Evolutionary conservation across 2,797 vertebrate species (phyloP).

Genomic region (Sternarchorhynchus goeldii): DNA sequence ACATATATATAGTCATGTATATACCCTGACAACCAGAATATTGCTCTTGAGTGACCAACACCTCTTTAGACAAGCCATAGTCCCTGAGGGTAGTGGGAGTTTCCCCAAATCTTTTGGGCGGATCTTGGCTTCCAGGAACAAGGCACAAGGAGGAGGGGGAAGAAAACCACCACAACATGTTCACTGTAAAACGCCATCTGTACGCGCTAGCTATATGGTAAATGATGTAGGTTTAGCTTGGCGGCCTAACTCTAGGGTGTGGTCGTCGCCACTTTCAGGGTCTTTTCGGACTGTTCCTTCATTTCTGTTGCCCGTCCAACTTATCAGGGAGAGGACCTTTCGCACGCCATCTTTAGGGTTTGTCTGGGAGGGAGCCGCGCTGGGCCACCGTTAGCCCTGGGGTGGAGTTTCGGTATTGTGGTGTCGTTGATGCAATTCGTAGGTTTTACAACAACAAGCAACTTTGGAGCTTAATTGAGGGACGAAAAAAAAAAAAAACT

Average conservation of each 20-base stretch:
- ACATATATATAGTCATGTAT: too few species aligned
- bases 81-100: conserved; percentile 57
- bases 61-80: too few species aligned
- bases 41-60: too few species aligned
- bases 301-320: conserved; percentile 59
- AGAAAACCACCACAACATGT: conserved; percentile 52
- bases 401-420: conserved; percentile 70
- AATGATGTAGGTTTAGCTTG: background rate
- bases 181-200: conserved; percentile 36
- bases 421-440: conserved; percentile 31
- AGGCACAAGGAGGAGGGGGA: conserved; percentile 51
- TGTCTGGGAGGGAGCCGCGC: conserved; percentile 69
- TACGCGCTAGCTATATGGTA: conserved; percentile 24
- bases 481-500: background rate
- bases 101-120: conserved; percentile 60
- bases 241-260: conserved; percentile 38
- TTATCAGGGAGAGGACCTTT: conserved; percentile 70
- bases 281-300: conserved; percentile 56
- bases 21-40: too few species aligned
- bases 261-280: conserved; percentile 42
- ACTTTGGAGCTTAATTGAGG: conserved; percentile 10
- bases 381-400: conserved; percentile 74
- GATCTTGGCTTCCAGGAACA: conserved; percentile 65
- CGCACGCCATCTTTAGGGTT: conserved; percentile 81
- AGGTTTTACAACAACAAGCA: conserved; percentile 62